Evolutionary conservation across 2,888 invertebrate genomes (phyloP), one percentile per base, ranked within the genome.

Genomic region (Drosophila kokeensis): DNA sequence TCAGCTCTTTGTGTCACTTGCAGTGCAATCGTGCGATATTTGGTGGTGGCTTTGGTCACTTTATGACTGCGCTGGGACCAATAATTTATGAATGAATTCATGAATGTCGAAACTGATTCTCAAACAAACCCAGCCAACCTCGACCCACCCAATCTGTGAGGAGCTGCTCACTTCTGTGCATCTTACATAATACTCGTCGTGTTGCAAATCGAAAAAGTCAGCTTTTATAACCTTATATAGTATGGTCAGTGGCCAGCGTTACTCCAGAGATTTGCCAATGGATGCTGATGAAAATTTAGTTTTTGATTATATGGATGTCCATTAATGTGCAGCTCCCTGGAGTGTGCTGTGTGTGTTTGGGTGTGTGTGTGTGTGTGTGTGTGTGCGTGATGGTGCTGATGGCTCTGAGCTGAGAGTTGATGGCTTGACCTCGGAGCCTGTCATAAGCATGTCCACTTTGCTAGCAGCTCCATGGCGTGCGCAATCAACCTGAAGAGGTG

Each of bases 51-150:
- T 61, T 72, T 40, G 84, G 82, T 79, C 83, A 80, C 80, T 90
- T 90, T 91, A 91, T 88, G 89, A 77, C 82, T 88, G 90, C 82
- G 77, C 55, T 73, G 90, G 90, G 90, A 90, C 69, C 81, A 76
- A 88, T 90, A 91, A 90, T 84, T 91, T 88, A 90, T 89, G 86
- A 83, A 90, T 83, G 87, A 86, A 82, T 86, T 88, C 90, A 91
- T 89, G 81, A 89, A 91, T 91, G 83, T 82, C 82, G 77, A 84
- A 90, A 70, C 69, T 62, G 57, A 55, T 62, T 69, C 40, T 40
- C 29, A 30, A 30, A 57, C 29, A 8, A 38, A 13, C 2, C 13
- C 30, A 32, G 4, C 40, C 30, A 13, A 40, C 63, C 49, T 18
- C 54, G 13, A 15, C 36, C 64, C 60, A 64, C 32, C 50, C 48